Evolutionary conservation across 2,113 vertebrate genomes (phyloP).

Genomic region (Gobiocypris rarus): DNA sequence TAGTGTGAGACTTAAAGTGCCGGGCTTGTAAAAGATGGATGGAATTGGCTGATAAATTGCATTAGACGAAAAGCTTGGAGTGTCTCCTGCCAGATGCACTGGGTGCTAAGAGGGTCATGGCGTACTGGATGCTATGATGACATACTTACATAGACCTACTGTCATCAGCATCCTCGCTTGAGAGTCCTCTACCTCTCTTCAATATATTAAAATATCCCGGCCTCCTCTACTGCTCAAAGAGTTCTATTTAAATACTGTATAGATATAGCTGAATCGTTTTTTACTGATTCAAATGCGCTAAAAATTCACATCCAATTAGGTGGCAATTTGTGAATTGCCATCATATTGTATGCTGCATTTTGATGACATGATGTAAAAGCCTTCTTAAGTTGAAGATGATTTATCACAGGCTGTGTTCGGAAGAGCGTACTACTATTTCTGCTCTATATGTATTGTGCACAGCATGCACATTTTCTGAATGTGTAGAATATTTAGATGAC

Average conservation of each 20-base stretch:
- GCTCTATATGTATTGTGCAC: background rate
- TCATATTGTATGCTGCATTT: slow-evolving; percentile 26
- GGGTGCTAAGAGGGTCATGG: slow-evolving; percentile 51
- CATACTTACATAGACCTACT: background rate
- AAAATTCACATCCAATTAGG: slow-evolving; percentile 12
- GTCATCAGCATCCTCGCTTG: slow-evolving; percentile 5
- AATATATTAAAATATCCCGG: background rate
- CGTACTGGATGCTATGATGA: slow-evolving; percentile 30
- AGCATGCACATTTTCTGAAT: background rate
- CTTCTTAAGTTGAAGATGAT: background rate
- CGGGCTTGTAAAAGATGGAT: slow-evolving; percentile 61
- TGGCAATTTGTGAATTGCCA: background rate
- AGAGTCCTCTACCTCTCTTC: background rate
- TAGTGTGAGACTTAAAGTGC: slow-evolving; percentile 58
- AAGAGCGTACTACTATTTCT: background rate
- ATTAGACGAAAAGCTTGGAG: slow-evolving; percentile 62
- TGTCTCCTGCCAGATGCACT: slow-evolving; percentile 53
- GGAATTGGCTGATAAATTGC: slow-evolving; percentile 69
- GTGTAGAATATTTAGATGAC: background rate
- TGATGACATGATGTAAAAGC: slow-evolving; percentile 21
- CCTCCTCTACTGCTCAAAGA: background rate
- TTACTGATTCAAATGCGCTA: slow-evolving; percentile 22
- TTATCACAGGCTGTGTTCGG: background rate
- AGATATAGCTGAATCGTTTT: background rate
- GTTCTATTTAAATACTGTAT: background rate